Evolutionary conservation across 1,140 invertebrate species (phyloP).

Genomic region (Calosoma granatense): DNA sequence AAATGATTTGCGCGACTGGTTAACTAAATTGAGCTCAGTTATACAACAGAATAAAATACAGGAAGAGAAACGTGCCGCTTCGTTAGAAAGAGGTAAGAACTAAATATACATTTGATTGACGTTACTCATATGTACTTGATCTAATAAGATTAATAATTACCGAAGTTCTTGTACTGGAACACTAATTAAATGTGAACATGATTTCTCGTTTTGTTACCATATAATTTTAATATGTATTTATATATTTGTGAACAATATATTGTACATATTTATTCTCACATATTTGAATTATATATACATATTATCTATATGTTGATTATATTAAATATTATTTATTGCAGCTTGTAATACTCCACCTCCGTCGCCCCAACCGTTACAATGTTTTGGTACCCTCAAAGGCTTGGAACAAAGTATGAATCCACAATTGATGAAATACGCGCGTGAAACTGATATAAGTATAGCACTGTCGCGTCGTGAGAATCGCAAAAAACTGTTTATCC

Average conservation of each 20-base stretch:
- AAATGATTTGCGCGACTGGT: conserved; percentile 76
- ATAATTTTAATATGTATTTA: too few species aligned
- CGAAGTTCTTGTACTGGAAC: conserved; percentile 7
- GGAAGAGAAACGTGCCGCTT: conserved; percentile 55
- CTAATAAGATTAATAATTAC: too few species aligned
- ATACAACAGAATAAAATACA: conserved; percentile 63
- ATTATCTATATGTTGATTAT: neutral
- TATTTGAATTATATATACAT: too few species aligned
- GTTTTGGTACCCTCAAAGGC: conserved; percentile 69
- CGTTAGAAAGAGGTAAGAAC: conserved; percentile 45
- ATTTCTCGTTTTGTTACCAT: neutral
- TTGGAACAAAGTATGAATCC: conserved; percentile 86
- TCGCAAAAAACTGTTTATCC: conserved; percentile 56
- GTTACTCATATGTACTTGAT: too few species aligned
- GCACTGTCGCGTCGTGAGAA: conserved; percentile 66
- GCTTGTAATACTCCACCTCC: conserved; percentile 43
- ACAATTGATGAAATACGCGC: conserved; percentile 76
- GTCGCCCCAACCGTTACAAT: conserved; percentile 38
- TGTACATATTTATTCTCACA: too few species aligned
- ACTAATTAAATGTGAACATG: conserved; percentile 14
- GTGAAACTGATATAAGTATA: conserved; percentile 81
- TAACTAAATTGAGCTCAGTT: conserved; percentile 60
- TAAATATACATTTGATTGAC: too few species aligned
- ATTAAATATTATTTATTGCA: conserved; percentile 16
- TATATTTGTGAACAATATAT: too few species aligned